These are phyloP conservation scores for Spilarctia lutea DNA, from an alignment of 2,888 invertebrate species.

Conservation along the genomic window DNA sequence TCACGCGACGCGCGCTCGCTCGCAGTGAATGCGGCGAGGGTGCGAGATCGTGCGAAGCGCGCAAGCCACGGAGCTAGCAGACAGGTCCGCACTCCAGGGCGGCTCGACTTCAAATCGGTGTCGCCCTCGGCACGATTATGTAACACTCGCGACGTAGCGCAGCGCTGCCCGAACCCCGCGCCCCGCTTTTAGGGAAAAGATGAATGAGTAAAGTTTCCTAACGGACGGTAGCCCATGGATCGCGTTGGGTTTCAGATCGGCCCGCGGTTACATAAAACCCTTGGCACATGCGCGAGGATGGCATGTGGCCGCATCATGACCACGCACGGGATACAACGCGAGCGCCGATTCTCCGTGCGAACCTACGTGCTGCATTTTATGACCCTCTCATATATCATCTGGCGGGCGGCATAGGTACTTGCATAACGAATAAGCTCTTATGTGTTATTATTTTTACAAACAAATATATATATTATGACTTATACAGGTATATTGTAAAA, in stretches of 20 bases:
- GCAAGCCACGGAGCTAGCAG: constrained; percentile 23
- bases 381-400: background rate
- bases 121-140: constrained; percentile 70
- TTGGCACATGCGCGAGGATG: constrained; percentile 69
- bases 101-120: constrained; percentile 69
- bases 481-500: background rate
- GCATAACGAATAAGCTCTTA: background rate
- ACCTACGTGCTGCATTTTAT: constrained; percentile 19
- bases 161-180: constrained; percentile 71
- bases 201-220: constrained; percentile 85
- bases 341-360: constrained; percentile 51
- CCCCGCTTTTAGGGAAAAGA: constrained; percentile 84
- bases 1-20: constrained; percentile 44
- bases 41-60: constrained; percentile 49
- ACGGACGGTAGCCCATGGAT: constrained; percentile 81
- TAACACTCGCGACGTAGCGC: constrained; percentile 80
- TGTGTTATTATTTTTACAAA: background rate
- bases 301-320: constrained; percentile 41
- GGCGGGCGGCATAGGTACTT: background rate
- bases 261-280: constrained; percentile 77
- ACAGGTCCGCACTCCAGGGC: constrained; percentile 68
- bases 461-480: background rate
- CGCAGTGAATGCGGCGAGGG: constrained; percentile 40
- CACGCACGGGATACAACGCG: constrained; percentile 43
- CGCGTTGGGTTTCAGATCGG: constrained; percentile 71